Evolutionary conservation across 2,888 invertebrate genomes (phyloP).

Genomic region (Acanthacorydalis orientalis): DNA sequence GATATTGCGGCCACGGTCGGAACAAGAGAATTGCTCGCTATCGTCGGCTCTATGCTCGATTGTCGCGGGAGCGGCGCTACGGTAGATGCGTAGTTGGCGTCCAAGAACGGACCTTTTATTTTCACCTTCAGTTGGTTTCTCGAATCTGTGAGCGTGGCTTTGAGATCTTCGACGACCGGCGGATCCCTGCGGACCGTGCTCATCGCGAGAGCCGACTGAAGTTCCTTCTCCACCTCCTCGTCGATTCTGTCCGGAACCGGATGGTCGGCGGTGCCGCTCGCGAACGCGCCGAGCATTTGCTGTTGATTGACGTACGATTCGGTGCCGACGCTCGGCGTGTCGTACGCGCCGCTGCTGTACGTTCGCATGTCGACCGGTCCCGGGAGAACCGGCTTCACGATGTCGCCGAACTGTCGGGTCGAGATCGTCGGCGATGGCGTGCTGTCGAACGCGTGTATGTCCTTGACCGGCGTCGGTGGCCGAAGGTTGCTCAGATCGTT

Average conservation of each 20-base stretch:
- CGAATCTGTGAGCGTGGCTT: slow-evolving; percentile 62
- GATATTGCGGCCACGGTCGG: slow-evolving; percentile 30
- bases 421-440: slow-evolving; percentile 16
- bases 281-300: slow-evolving; percentile 41
- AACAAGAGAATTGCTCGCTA: slow-evolving; percentile 24
- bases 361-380: slow-evolving; percentile 85
- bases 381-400: slow-evolving; percentile 58
- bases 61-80: slow-evolving; percentile 39
- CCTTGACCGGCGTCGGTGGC: slow-evolving; percentile 31
- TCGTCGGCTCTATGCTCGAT: slow-evolving; percentile 27
- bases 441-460: slow-evolving; percentile 14
- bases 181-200: slow-evolving; percentile 32
- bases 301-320: slow-evolving; percentile 43
- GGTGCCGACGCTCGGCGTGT: slow-evolving; percentile 36
- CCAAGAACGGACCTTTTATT: slow-evolving; percentile 75
- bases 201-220: slow-evolving; percentile 48
- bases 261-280: slow-evolving; percentile 49
- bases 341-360: slow-evolving; percentile 46
- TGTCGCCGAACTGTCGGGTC: slow-evolving; percentile 32
- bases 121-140: slow-evolving; percentile 78
- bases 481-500: slow-evolving; percentile 23
- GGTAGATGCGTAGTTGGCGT: slow-evolving; percentile 51
- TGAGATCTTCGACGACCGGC: slow-evolving; percentile 35
- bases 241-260: slow-evolving; percentile 52
- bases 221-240: slow-evolving; percentile 62